Base-by-base conservation (phyloP, 1,140 invertebrate species). In the Zaprionus gabonicus region DNA sequence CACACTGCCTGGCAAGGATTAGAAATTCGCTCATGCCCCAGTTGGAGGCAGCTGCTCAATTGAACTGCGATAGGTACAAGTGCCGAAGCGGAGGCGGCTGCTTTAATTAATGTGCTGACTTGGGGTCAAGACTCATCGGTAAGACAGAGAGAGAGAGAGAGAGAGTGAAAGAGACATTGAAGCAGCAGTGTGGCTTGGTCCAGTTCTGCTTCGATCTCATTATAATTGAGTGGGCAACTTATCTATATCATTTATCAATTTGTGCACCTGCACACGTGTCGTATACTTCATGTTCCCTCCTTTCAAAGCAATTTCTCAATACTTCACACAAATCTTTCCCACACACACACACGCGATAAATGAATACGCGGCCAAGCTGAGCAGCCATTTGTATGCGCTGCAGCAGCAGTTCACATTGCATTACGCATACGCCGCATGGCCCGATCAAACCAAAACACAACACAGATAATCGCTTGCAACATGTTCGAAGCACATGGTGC, bases 391-490 rank as follows among this genome's bases (percentile, higher is more conserved):
- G 78, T 79, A 81, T 82, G 64, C 68, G 68, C 36, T 76, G 82
- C 72, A 76, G 68, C 53, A 68, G 38, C 53, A 68, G 38, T 49
- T 36, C 20, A 36, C 46, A 20, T 34, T 77, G 53, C 60, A 80
- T 77, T 70, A 73, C 69, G 69, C 60, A 74, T 70, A 74, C 70
- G 78, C 69, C 65, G 60, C 60, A 53, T 80, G 55, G 64, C 41
- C 68, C 38, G 67, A 69, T 82, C 76, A 58, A 86, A 87, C 80
- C 83, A 87, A 87, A 87, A 87, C 83, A 87, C 83, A 87, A 87
- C 84, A 87, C 63, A 82, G 69, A 65, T 73, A 74, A 68, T 58
- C 80, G 51, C 76, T 66, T 70, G 80, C 72, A 87, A 76, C 83
- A 79, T 82, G 83, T 82, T 87, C 57, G 83, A 78, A 86, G 83